Evolutionary conservation across 1,140 invertebrate genomes (phyloP).

Genomic region (Drosophila ambigua): DNA sequence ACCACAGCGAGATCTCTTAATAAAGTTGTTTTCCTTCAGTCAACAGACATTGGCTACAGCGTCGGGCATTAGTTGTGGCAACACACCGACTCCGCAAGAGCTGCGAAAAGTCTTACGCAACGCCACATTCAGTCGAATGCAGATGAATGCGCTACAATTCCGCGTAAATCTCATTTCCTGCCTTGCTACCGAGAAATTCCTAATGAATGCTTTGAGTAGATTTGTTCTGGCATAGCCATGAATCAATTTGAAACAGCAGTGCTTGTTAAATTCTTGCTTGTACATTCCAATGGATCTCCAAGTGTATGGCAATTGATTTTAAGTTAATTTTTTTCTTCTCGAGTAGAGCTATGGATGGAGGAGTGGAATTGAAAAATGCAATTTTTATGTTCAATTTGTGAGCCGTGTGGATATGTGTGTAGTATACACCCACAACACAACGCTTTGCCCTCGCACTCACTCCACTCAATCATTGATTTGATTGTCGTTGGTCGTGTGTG

Average conservation of each 20-base stretch:
- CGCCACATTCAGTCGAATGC: too few relatives aligned
- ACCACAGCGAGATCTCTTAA: conserved; percentile 28
- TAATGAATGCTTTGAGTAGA: too few relatives aligned
- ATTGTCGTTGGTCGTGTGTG: conserved; percentile 37
- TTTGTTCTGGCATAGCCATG: too few relatives aligned
- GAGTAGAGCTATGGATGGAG: conserved; percentile 9
- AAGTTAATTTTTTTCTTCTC: conserved; percentile 52
- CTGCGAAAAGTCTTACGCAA: too few relatives aligned
- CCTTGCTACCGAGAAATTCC: too few relatives aligned
- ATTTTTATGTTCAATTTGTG: conserved; percentile 40
- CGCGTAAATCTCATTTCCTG: too few relatives aligned
- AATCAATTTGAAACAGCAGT: conserved; percentile 4
- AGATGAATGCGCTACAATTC: too few relatives aligned
- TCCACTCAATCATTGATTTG: conserved; percentile 55
- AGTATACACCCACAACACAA: conserved; percentile 5
- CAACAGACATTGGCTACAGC: too few relatives aligned
- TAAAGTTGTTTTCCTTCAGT: conserved; percentile 17
- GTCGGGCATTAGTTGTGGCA: too few relatives aligned
- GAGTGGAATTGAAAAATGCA: conserved; percentile 61
- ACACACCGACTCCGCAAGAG: too few relatives aligned
- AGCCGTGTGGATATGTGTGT: conserved; percentile 44
- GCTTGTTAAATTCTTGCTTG: conserved; percentile 2
- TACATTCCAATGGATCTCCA: conserved; percentile 10
- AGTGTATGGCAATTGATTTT: conserved; percentile 41
- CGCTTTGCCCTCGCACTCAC: conserved; percentile 14